Percentiles rank a stretch among this genome's conserved stretches.
Evolutionary conservation across 2,797 vertebrate species (phyloP).

Genomic region (Balearica regulorum): DNA sequence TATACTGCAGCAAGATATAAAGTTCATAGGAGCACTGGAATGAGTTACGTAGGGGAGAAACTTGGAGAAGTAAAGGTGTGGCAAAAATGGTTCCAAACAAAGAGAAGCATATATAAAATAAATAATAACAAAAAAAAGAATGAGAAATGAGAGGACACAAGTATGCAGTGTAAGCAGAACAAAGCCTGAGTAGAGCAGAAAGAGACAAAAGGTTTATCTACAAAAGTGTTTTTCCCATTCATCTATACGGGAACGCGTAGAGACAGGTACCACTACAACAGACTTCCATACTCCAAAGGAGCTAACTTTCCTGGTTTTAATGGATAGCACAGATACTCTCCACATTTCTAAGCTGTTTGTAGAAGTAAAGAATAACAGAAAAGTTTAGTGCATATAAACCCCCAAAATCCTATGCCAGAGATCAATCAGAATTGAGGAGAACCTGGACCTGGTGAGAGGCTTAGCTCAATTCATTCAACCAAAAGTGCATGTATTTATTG

Average conservation of each 20-base stretch:
- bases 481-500: not conserved
- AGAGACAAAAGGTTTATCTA: not conserved
- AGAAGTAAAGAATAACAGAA: not conserved
- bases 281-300: not conserved
- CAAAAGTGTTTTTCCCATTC: not conserved
- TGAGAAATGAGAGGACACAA: not conserved
- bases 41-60: not conserved
- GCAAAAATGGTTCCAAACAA: not conserved
- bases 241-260: not conserved
- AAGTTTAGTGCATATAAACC: not conserved
- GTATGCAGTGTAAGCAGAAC: not conserved
- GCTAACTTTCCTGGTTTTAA: not conserved
- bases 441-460: not conserved
- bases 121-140: not conserved
- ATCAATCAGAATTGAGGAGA: not conserved
- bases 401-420: not conserved
- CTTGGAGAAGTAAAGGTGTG: not conserved
- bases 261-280: not conserved
- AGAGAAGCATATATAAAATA: not conserved
- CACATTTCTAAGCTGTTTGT: not conserved
- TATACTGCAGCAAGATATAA: not conserved
- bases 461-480: not conserved
- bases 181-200: not conserved
- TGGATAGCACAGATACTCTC: not conserved
- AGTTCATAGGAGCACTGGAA: not conserved